Conservation (phyloP, 2,113 vertebrate species). For the Glaucidium brasilianum region DNA sequence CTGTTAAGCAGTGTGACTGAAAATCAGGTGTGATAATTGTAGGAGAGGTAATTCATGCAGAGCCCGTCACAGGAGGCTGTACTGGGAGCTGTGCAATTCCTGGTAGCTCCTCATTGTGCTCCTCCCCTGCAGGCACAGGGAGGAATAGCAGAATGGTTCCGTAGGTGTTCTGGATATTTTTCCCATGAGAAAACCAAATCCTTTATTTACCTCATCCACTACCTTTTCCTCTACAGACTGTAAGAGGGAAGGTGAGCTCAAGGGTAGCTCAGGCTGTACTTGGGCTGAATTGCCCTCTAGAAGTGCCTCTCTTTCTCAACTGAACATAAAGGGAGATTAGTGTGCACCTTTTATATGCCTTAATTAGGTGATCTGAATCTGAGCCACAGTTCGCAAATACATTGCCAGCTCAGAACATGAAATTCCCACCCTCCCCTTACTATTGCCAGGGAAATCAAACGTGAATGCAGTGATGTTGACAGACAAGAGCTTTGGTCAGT, state of each 20-base stretch:
- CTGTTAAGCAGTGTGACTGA: background rate
- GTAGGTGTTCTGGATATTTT: background rate
- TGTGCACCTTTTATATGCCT: background rate
- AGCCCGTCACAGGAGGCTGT: background rate
- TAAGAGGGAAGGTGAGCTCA: background rate
- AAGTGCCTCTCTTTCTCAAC: background rate
- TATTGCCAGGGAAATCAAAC: background rate
- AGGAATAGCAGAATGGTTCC: background rate
- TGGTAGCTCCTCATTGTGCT: accelerated
- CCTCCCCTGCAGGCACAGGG: background rate
- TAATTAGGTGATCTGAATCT: background rate
- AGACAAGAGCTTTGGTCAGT: background rate
- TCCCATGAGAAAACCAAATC: background rate
- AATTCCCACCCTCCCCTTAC: background rate
- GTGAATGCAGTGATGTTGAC: background rate
- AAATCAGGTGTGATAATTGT: background rate
- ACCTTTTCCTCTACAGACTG: background rate
- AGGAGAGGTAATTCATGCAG: background rate
- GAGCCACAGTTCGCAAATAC: background rate
- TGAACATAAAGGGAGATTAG: background rate
- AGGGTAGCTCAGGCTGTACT: background rate
- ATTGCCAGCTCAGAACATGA: background rate
- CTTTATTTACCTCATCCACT: background rate
- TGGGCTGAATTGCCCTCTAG: background rate
- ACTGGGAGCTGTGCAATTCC: background rate